Evolutionary conservation across 1,140 invertebrate species (phyloP).

Genomic region (Tachypleus tridentatus): DNA sequence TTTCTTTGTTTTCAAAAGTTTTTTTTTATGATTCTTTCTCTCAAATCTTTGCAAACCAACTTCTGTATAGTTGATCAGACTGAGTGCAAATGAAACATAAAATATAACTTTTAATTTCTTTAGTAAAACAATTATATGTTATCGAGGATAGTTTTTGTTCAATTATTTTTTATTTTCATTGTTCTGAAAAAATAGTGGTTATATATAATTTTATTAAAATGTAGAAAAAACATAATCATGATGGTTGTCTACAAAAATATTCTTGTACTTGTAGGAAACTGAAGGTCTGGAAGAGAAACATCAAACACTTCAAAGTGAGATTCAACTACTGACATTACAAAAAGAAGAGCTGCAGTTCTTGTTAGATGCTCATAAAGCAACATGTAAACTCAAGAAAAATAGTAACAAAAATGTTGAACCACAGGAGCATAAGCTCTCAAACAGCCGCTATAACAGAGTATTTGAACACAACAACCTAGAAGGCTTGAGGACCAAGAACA

Average conservation of each 20-base stretch:
- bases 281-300: conserved; percentile 75
- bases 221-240: neutral
- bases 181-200: neutral
- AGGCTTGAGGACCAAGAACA: conserved; percentile 11
- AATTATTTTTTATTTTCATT: conserved; percentile 1
- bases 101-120: neutral
- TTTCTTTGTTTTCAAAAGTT: neutral
- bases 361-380: conserved; percentile 54
- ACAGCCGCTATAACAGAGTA: conserved; percentile 8
- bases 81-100: neutral
- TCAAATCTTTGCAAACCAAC: neutral
- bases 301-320: conserved; percentile 62
- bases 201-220: conserved; percentile 2
- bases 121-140: neutral
- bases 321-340: conserved; percentile 54
- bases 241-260: neutral
- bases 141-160: neutral
- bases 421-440: conserved; percentile 10
- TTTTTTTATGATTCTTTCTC: neutral
- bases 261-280: conserved; percentile 52
- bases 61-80: too few species aligned
- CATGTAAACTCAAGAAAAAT: conserved; percentile 39
- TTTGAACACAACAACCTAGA: conserved; percentile 9
- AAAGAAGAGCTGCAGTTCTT: conserved; percentile 70
- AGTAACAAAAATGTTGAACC: conserved; percentile 5